Evolutionary conservation across 2,797 vertebrate genomes (phyloP), one percentile per base, ranked within the genome.

Genomic region (Benthosema pterotum): DNA sequence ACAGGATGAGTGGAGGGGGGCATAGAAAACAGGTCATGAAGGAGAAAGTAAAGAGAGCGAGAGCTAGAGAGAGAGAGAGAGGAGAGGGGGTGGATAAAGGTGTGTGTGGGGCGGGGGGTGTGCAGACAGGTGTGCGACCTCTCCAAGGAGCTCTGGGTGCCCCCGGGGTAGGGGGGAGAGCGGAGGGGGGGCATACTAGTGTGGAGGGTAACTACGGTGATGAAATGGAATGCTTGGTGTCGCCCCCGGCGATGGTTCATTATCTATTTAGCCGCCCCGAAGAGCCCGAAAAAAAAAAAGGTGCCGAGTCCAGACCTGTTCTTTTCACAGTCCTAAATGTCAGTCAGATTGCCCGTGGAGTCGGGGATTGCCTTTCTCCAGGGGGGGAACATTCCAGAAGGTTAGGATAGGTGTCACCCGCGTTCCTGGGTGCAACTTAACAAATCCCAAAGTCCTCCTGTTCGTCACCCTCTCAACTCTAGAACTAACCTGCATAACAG

Each of bases 71-170:
- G 3, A 53, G 22, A 28, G 52, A n/a, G 52, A 6, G 11, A n/a
- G 25, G 52, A n/a, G 11, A 15, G 38, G 18, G 17, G 5, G 61
- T 7, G 12, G 48, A 53, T 43, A 16, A 63, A 63, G 70, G 49
- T 13, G 58, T 65, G 53, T 63, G 63, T 42, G 78, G 53, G 57
- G 66, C 59, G 22, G 12, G 55, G 42, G 55, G 83, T 75, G 83
- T 70, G 80, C 73, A 81, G 83, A 83, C 87, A 88, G 89, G 89
- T 90, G 89, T 79, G 80, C 16, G 77, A 86, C 83, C 84, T 80
- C 65, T 62, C 55, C 11, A 3, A 65, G 63, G 65, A 70, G 77
- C 74, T 63, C 57, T 18, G 59, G 75, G 83, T 9, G 32, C 32
- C 32, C 32, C 32, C 32, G 32, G 32, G 32, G 32, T 38, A 2